Conservation (phyloP, 2,113 vertebrate genomes). For the Lepidothrix coronata region DNA sequence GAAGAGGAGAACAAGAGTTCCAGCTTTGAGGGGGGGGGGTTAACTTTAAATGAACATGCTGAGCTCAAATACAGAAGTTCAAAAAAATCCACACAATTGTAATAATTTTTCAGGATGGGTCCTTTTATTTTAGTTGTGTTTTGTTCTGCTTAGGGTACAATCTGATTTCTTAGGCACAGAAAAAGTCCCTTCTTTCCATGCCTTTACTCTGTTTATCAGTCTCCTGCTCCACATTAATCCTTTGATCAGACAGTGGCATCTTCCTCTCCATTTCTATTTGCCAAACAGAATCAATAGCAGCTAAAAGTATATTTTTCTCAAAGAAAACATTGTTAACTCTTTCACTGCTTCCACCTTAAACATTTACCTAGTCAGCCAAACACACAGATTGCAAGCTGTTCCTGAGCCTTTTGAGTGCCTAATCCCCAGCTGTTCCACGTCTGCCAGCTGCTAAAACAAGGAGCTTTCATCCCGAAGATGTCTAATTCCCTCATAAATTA, state of each 20-base stretch:
- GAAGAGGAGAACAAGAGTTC: background rate
- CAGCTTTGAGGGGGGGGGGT: background rate
- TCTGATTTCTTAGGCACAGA: background rate
- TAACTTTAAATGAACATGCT: background rate
- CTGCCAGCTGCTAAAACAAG: background rate
- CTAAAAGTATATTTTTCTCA: background rate
- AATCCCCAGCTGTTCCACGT: background rate
- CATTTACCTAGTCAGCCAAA: background rate
- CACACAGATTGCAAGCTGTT: background rate
- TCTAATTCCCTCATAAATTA: background rate
- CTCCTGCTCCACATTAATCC: background rate
- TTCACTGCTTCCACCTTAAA: background rate
- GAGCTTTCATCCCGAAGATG: background rate
- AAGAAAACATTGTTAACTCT: background rate
- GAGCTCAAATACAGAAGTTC: background rate
- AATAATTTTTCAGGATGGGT: background rate
- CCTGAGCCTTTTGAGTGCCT: background rate
- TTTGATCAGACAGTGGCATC: background rate
- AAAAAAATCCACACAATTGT: background rate
- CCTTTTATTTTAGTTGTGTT: background rate
- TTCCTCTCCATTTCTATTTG: background rate
- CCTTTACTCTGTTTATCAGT: background rate
- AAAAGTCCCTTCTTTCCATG: background rate
- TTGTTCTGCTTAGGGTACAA: background rate
- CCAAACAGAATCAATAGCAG: background rate